Base-by-base conservation (phyloP, 2,797 vertebrate genomes). In the Argentina silus region DNA sequence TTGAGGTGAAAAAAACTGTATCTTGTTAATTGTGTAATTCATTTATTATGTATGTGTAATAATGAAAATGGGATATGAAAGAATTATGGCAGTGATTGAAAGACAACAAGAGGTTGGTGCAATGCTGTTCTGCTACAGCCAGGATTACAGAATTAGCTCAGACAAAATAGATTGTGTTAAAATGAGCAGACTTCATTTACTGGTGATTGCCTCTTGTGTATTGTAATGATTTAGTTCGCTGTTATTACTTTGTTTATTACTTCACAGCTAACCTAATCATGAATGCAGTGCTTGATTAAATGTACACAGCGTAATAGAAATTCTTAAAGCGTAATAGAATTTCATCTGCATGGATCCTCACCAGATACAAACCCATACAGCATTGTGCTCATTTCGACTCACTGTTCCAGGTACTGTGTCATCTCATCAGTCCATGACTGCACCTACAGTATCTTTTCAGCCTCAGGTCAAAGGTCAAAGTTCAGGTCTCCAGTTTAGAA, bases 151-250 rank as follows among this genome's bases (percentile, higher is more conserved):
- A 47, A 60, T 51, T 48, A 50, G 56, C n/a, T 47, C 0, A 44
- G 8, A 44, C 15, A 60, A n/a, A 19, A 48, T 21, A 2, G 0
- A 15, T 55, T 65, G 14, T 23, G 12, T 57, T 69, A 66, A 3
- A 9, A 66, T 27, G n/a, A 75, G 19, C 27, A 67, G 45, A 72
- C 0, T 72, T 78, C 69, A 73, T 86, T 55, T 76, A 1, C 7
- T 44, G 6, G 65, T 76, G 15, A 47, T 64, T 70, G 17, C 15
- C 21, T 47, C 23, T 50, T 21, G 51, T 53, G 15, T 66, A 45
- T 65, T 59, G 44, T 71, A 15, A 61, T 69, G 0, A 0, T 42
- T 23, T 8, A 9, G 14, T 55, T 36, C 2, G 2, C 57, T 60
- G n/a, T 44, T 17, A 6, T 15, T 7, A n/a, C 51, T 17, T 17